Conservation (phyloP, 2,888 invertebrate species). For the Phasia obesa region DNA sequence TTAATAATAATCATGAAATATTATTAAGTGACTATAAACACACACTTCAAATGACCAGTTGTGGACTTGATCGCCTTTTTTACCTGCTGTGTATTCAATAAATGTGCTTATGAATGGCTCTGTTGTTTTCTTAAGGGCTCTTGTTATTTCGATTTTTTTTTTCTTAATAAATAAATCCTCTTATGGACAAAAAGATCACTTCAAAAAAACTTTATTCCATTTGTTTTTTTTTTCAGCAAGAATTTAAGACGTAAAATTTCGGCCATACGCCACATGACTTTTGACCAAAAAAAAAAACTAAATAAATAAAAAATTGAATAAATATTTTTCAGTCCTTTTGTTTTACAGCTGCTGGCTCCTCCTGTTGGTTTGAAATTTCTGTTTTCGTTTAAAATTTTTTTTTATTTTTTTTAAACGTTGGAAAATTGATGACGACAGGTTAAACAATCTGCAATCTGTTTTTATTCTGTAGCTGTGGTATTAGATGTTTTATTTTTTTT, state of each 20-base stretch:
- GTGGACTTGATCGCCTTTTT: constrained; percentile 27
- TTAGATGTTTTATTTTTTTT: not conserved
- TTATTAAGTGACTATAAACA: not conserved
- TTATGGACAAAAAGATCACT: constrained; percentile 73
- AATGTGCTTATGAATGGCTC: constrained; percentile 40
- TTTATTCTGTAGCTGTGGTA: constrained; percentile 9
- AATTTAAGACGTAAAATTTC: constrained; percentile 20
- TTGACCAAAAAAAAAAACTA: constrained; percentile 57
- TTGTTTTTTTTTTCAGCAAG: not conserved
- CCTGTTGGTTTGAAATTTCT: constrained; percentile 74
- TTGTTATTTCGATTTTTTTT: constrained; percentile 13
- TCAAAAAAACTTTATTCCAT: constrained; percentile 28
- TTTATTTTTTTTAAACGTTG: constrained; percentile 44
- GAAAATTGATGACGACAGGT: constrained; percentile 81
- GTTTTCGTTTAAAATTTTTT: constrained; percentile 55
- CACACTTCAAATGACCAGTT: constrained; percentile 39
- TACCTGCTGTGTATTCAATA: constrained; percentile 60
- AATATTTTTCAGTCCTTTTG: constrained; percentile 34
- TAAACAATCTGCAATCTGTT: constrained; percentile 73
- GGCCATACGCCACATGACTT: constrained; percentile 69
- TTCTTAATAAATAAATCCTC: constrained; percentile 56
- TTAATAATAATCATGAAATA: constrained; percentile 16
- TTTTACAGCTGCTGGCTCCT: constrained; percentile 69
- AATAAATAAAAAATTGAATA: not conserved
- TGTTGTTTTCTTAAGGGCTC: constrained; percentile 27